phyloP scores from a whole-genome alignment of 2,888 invertebrate species.

The Nysson spinosus region DNA sequence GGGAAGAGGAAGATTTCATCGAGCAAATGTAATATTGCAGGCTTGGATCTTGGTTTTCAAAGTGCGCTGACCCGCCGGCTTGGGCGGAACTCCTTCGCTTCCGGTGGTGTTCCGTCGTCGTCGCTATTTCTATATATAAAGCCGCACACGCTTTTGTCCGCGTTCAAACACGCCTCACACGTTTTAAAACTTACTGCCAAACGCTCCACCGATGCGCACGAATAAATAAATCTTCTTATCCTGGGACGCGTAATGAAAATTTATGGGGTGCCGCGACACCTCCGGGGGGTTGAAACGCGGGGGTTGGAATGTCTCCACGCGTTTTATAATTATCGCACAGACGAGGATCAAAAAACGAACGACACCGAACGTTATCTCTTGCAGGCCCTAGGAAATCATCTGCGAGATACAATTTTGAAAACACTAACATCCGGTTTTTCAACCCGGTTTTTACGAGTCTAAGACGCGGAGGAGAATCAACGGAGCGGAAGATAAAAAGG shows the following conservation, averaged over 20 bases:
- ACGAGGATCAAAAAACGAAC: not conserved
- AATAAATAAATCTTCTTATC: too few relatives aligned
- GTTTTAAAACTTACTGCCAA: not conserved
- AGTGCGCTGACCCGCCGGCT: constrained; percentile 74
- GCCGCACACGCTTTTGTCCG: constrained; percentile 40
- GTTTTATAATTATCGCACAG: too few relatives aligned
- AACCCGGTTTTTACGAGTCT: too few relatives aligned
- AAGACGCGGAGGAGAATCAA: too few relatives aligned
- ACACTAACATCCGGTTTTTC: too few relatives aligned
- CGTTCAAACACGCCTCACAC: constrained; percentile 12
- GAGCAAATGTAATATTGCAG: constrained; percentile 21
- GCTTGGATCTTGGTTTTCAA: constrained; percentile 60
- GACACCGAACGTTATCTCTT: constrained; percentile 22
- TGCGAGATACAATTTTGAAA: constrained; percentile 35
- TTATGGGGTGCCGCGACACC: too few relatives aligned
- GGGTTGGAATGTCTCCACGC: too few relatives aligned
- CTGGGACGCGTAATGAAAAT: too few relatives aligned
- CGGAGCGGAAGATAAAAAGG: too few relatives aligned
- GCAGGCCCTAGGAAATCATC: constrained; percentile 46
- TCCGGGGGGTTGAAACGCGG: too few relatives aligned
- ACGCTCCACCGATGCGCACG: not conserved
- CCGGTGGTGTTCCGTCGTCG: constrained; percentile 73
- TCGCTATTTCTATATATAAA: constrained; percentile 69
- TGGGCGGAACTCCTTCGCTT: constrained; percentile 75
- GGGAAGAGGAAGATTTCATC: constrained; percentile 19